Conservation (phyloP, 2,113 vertebrate genomes). For the Glaucomys volans region DNA sequence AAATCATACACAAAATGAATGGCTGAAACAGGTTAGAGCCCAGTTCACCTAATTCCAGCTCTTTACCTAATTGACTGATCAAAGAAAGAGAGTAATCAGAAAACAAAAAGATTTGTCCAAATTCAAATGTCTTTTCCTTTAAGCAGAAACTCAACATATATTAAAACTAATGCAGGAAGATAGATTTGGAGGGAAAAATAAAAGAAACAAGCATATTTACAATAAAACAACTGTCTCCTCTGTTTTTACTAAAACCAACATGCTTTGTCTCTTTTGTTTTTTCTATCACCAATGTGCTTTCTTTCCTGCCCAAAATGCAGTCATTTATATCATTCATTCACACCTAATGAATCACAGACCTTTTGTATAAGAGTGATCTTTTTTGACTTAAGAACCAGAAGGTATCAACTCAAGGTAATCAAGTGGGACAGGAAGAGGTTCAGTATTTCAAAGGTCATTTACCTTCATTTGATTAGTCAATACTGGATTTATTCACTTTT, state of each 20-base stretch:
- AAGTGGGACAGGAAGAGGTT: neutral
- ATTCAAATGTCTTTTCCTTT: constrained; percentile 22
- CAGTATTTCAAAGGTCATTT: constrained; percentile 27
- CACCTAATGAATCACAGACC: neutral
- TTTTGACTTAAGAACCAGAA: constrained; percentile 49
- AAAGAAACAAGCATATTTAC: constrained; percentile 19
- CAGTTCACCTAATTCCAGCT: constrained; percentile 30
- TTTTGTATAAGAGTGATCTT: neutral
- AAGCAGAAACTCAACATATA: constrained; percentile 9
- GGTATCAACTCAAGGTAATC: constrained; percentile 16
- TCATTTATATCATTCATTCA: constrained; percentile 32
- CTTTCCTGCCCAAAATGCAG: neutral
- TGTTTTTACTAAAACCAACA: neutral
- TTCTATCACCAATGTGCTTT: constrained; percentile 32
- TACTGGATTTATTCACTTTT: neutral
- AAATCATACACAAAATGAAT: neutral
- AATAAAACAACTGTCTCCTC: neutral
- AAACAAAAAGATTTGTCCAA: constrained; percentile 12
- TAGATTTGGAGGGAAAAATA: neutral
- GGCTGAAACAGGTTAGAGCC: neutral
- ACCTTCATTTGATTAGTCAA: constrained; percentile 9
- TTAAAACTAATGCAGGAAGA: constrained; percentile 45
- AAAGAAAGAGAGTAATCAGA: neutral
- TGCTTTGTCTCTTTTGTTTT: neutral
- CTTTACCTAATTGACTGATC: constrained; percentile 19